These are phyloP conservation scores for Melinaea menophilus DNA, from an alignment of 2,888 invertebrate species.

Conservation along the genomic window DNA sequence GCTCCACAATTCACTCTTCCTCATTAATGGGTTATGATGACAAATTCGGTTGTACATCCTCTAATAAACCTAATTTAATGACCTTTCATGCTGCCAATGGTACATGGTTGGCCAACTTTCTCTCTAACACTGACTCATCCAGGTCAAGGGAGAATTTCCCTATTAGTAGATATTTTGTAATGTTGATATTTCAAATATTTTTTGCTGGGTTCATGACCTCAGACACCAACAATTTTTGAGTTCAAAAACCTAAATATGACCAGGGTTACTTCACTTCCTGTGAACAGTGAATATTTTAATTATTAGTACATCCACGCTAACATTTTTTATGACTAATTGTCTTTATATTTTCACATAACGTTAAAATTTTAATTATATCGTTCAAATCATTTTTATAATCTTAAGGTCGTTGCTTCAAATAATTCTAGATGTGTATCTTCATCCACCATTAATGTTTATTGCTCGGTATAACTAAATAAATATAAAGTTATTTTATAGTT, in stretches of 20 bases:
- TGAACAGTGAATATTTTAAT: slow-evolving; percentile 12
- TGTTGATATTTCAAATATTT: not conserved
- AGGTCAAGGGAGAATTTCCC: slow-evolving; percentile 35
- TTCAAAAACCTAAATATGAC: slow-evolving; percentile 25
- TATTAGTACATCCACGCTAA: slow-evolving; percentile 17
- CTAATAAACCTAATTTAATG: slow-evolving; percentile 54
- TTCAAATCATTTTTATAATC: slow-evolving; percentile 26
- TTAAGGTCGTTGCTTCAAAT: slow-evolving; percentile 31
- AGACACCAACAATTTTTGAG: slow-evolving; percentile 10
- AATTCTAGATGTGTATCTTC: slow-evolving; percentile 36
- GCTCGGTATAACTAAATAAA: slow-evolving; percentile 31
- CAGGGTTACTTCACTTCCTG: slow-evolving; percentile 24
- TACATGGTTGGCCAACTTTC: slow-evolving; percentile 33
- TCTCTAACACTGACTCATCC: slow-evolving; percentile 36
- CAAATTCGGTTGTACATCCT: slow-evolving; percentile 67
- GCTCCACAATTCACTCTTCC: slow-evolving; percentile 65
- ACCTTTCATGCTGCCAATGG: slow-evolving; percentile 40
- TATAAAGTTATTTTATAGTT: slow-evolving; percentile 20
- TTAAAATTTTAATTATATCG: slow-evolving; percentile 32
- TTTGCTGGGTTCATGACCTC: not conserved
- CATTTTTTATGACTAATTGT: slow-evolving; percentile 38
- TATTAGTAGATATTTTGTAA: not conserved
- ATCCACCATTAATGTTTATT: slow-evolving; percentile 38
- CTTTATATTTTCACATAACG: slow-evolving; percentile 35
- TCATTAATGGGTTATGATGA: slow-evolving; percentile 63